Percentiles rank a stretch among this genome's conserved stretches.
Evolutionary conservation across 2,888 invertebrate species (phyloP).

Genomic region (Schrankia costaestrigalis): DNA sequence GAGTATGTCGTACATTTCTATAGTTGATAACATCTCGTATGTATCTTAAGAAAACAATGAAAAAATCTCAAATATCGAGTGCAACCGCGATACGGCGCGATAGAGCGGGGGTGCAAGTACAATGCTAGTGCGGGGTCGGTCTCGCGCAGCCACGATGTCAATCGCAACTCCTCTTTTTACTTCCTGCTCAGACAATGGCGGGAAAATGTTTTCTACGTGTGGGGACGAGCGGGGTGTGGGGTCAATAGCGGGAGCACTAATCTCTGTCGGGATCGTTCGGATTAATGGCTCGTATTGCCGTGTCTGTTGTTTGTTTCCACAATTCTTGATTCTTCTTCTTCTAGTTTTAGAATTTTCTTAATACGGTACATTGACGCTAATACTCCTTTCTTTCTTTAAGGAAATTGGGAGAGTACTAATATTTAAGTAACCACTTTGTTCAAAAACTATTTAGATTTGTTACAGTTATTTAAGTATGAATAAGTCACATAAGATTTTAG

Average conservation of each 20-base stretch:
- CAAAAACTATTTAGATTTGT: too few species aligned
- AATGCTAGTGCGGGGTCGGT: slow-evolving; percentile 18
- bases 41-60: slow-evolving; percentile 52
- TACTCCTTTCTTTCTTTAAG: slow-evolving; percentile 33
- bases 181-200: slow-evolving; percentile 69
- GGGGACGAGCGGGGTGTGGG: slow-evolving; percentile 56
- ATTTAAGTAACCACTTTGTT: too few species aligned
- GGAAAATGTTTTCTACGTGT: slow-evolving; percentile 72
- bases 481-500: too few species aligned
- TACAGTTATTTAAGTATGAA: too few species aligned
- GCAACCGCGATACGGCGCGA: slow-evolving; percentile 16
- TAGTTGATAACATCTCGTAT: slow-evolving; percentile 35
- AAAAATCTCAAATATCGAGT: slow-evolving; percentile 42
- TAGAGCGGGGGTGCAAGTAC: slow-evolving; percentile 18
- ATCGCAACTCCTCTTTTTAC: slow-evolving; percentile 67
- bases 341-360: slow-evolving; percentile 58
- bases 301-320: slow-evolving; percentile 69
- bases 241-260: slow-evolving; percentile 71
- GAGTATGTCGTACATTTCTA: slow-evolving; percentile 19
- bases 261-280: slow-evolving; percentile 73
- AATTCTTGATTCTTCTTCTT: slow-evolving; percentile 59
- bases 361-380: slow-evolving; percentile 40
- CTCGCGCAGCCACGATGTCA: slow-evolving; percentile 60
- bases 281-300: slow-evolving; percentile 76
- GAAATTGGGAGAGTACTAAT: too few species aligned